These are phyloP conservation scores for Fulmarus glacialis DNA, from an alignment of 2,113 vertebrate species.

Conservation along the genomic window DNA sequence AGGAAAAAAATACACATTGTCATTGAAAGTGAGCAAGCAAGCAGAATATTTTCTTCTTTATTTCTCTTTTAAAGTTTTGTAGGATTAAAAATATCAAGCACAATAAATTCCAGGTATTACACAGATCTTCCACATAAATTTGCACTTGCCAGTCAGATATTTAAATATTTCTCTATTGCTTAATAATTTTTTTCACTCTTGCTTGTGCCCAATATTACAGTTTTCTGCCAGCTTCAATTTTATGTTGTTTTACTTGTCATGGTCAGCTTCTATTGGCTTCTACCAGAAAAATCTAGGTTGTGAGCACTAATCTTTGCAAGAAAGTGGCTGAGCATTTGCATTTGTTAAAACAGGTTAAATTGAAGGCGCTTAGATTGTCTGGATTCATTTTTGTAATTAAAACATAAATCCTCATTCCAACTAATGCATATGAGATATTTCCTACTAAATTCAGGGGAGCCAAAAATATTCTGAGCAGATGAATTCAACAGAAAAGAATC, in stretches of 20 bases:
- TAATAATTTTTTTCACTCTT: background rate
- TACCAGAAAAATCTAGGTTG: background rate
- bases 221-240: background rate
- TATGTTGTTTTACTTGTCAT: background rate
- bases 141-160: background rate
- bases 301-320: background rate
- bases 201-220: background rate
- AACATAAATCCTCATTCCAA: background rate
- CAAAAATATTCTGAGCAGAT: background rate
- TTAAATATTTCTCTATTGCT: background rate
- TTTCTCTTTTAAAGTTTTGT: background rate
- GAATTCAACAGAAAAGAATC: background rate
- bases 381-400: background rate
- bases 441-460: background rate
- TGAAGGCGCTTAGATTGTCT: background rate
- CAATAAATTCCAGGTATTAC: background rate
- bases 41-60: background rate
- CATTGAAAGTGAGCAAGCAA: background rate
- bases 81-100: background rate
- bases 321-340: background rate
- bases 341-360: background rate
- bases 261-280: background rate
- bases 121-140: background rate
- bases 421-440: background rate
- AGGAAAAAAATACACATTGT: background rate